Percentiles rank a stretch among this genome's conserved stretches.
phyloP scores from a whole-genome alignment of 2,113 vertebrate genomes.

The Penelope pileata region DNA sequence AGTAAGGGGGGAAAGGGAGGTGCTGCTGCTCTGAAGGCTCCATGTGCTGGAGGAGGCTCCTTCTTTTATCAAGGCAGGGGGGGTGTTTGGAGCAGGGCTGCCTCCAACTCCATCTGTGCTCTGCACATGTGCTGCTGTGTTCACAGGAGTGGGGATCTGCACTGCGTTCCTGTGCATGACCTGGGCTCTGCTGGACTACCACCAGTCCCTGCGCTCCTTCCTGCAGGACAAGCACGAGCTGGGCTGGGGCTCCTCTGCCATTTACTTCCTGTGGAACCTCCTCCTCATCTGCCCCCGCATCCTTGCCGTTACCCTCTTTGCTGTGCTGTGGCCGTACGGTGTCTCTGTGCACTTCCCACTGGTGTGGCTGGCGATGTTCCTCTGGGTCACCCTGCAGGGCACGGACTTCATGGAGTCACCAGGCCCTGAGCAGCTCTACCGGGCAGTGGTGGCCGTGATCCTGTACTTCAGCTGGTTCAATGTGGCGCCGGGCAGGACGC shows the following conservation, averaged over 20 bases:
- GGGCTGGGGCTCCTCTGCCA: slow-evolving; percentile 67
- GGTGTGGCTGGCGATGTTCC: slow-evolving; percentile 81
- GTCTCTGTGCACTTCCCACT: slow-evolving; percentile 80
- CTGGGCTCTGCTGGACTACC: slow-evolving; percentile 94
- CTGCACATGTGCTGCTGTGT: not conserved
- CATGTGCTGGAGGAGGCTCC: rapidly evolving
- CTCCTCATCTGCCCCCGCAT: slow-evolving; percentile 88
- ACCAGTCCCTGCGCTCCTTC: slow-evolving; percentile 90
- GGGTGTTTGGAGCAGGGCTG: not conserved
- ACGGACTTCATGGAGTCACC: slow-evolving; percentile 87
- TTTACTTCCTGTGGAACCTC: slow-evolving; percentile 96
- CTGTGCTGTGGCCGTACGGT: slow-evolving; percentile 77
- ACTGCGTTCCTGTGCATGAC: slow-evolving; percentile 85
- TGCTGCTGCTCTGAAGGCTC: not conserved
- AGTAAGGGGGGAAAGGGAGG: not conserved
- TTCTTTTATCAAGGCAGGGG: not conserved
- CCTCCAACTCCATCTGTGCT: rapidly evolving
- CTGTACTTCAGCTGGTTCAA: slow-evolving; percentile 99
- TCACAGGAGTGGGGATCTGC: slow-evolving; percentile 83
- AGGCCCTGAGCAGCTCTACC: slow-evolving; percentile 86
- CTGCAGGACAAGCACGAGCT: slow-evolving; percentile 83
- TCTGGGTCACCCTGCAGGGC: slow-evolving; percentile 86
- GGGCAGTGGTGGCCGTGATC: slow-evolving; percentile 84
- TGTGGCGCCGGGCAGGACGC: slow-evolving; percentile 82
- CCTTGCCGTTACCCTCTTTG: slow-evolving; percentile 82